phyloP scores from a whole-genome alignment of 2,888 invertebrate species.

The Rhagonycha lutea region DNA sequence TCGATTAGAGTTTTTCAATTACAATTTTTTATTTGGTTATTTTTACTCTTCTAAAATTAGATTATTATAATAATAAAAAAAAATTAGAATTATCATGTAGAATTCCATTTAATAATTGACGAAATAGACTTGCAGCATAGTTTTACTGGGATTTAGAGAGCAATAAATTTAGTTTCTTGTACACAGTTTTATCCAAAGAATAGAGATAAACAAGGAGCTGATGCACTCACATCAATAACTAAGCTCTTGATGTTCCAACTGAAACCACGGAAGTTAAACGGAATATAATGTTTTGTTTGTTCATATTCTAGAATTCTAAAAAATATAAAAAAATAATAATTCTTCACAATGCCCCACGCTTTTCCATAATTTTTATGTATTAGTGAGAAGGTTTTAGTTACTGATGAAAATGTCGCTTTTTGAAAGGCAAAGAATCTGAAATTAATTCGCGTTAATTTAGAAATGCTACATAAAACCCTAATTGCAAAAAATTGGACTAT shows the following conservation, averaged over 20 bases:
- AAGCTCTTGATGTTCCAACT: background rate
- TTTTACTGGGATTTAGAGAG: background rate
- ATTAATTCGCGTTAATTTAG: background rate
- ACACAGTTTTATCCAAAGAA: background rate
- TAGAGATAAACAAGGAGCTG: background rate
- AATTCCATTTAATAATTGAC: background rate
- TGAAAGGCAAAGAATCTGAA: background rate
- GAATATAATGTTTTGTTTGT: no score
- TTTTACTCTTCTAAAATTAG: background rate
- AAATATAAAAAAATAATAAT: no score
- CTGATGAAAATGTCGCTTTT: background rate
- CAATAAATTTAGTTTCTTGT: background rate
- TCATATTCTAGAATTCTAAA: no score
- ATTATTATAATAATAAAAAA: background rate
- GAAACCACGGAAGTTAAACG: no score
- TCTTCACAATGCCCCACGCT: no score
- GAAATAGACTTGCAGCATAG: background rate
- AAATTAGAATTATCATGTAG: no score
- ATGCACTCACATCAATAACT: background rate
- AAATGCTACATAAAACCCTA: background rate
- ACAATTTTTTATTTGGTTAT: background rate
- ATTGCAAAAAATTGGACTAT: background rate
- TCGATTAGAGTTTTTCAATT: background rate
- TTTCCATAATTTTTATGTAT: no score
- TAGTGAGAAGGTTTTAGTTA: background rate